Conservation (phyloP, 1,140 invertebrate genomes). For the Phymorhynchus buccinoides region DNA sequence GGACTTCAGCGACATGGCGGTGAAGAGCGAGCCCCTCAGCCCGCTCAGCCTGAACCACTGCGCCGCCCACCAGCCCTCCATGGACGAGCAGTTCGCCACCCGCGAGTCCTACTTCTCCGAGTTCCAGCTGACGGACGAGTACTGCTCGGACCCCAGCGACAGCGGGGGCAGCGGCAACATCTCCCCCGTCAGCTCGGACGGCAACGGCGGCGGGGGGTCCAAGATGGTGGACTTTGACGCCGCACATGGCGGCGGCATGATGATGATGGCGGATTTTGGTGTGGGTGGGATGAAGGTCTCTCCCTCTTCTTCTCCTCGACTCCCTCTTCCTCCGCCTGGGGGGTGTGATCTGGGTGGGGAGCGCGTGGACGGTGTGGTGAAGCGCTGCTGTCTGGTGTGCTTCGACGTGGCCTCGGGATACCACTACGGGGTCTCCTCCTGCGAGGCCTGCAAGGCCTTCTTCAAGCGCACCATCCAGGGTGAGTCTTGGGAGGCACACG, state of each 20-base stretch:
- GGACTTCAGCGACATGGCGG: conserved; percentile 61
- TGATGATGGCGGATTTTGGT: not conserved
- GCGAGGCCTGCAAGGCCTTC: conserved; percentile 99
- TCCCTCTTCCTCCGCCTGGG: conserved; percentile 37
- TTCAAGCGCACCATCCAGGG: conserved; percentile 99
- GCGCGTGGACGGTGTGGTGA: conserved; percentile 19
- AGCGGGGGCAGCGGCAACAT: conserved; percentile 65
- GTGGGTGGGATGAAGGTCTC: not conserved
- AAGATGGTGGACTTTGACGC: conserved; percentile 51
- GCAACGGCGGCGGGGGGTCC: too few species aligned
- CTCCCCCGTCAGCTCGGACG: conserved; percentile 63
- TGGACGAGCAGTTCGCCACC: conserved; percentile 64
- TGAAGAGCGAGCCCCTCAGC: conserved; percentile 68
- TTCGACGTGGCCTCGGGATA: conserved; percentile 97
- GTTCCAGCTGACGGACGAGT: conserved; percentile 63
- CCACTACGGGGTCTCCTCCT: conserved; percentile 97
- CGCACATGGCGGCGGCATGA: not conserved
- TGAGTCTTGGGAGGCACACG: conserved; percentile 68
- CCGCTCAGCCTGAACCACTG: conserved; percentile 63
- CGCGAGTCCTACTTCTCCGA: conserved; percentile 66
- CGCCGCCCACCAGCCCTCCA: conserved; percentile 59
- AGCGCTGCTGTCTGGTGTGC: conserved; percentile 88
- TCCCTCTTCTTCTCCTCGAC: too few species aligned
- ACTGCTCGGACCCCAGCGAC: conserved; percentile 64
- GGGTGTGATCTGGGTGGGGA: conserved; percentile 39